Base-by-base conservation (phyloP, 1,140 invertebrate species). In the Diorhabda sublineata region DNA sequence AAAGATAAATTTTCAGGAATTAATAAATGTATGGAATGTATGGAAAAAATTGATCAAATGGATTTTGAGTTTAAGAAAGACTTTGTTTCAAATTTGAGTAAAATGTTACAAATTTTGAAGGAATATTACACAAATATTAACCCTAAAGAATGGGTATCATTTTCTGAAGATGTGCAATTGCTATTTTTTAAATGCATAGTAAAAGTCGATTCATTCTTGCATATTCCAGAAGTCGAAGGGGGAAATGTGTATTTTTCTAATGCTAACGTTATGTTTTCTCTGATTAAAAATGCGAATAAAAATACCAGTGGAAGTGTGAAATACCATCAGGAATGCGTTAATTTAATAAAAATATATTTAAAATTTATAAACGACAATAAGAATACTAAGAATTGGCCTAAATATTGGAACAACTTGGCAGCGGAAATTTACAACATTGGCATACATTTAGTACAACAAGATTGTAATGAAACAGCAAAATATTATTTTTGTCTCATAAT, bases 361-460 rank as follows among this genome's bases (percentile, higher is more conserved):
- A 60, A 67, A 7, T 26, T 67, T 5, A 67, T 60, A 45, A 7
- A 67, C 11, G 5, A 67, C 9, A 59, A 67, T 6, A n/a, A 26
- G 5, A 58, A 67, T 9, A 52, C 42, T 42, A 60, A 58, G 65
- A 67, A 41, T 6, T 9, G 11, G 44, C 58, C 26, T 26, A 26
- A 26, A 26, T 26, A 26, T 43, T 67, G 65, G 65, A 60, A 67
- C n/a, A 9, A 4, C 26, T 45, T 67, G 3, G 57, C 42, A 8
- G 41, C 60, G 7, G 45, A n/a, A n/a, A n/a, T 60, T 11, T 67
- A 58, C 44, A 67, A 67, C 47, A 60, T 67, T 9, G 58, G 65
- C 5, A 41, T 67, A 45, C 42, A 59, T 42, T 9, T 67, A 6
- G 47, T 6, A 52, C 11, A 47, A n/a, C 11, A 58, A 67, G 45